Percentiles rank a stretch among this genome's conserved stretches.
These are phyloP conservation scores for Pseudorasbora parva DNA, from an alignment of 2,113 vertebrate species.

Conservation along the genomic window DNA sequence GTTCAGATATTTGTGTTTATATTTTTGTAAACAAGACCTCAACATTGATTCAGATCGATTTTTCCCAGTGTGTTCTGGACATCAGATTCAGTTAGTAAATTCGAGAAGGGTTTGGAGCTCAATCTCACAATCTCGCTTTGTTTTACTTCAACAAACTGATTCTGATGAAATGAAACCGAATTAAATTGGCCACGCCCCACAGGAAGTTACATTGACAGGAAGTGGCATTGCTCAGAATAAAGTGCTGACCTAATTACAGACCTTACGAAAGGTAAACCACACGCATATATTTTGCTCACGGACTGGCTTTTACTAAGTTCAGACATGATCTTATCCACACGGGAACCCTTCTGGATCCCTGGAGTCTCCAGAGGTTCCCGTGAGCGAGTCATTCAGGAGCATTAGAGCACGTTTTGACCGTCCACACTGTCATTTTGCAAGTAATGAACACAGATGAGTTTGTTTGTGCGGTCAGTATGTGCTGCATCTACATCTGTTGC, in stretches of 20 bases:
- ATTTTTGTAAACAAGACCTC: neutral
- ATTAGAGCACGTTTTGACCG: too few relatives aligned
- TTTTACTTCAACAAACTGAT: neutral
- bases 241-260: neutral
- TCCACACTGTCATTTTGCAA: too few relatives aligned
- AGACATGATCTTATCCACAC: neutral
- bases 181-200: neutral
- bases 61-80: neutral
- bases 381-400: neutral
- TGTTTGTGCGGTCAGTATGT: neutral
- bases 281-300: neutral
- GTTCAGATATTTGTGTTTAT: too few relatives aligned
- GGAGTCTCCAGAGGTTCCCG: neutral
- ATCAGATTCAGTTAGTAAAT: neutral
- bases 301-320: neutral
- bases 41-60: neutral
- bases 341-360: neutral
- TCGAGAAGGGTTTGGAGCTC: too few relatives aligned
- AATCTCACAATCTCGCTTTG: neutral
- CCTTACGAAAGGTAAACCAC: neutral
- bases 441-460: neutral
- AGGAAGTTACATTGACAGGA: slow-evolving; percentile 1
- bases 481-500: neutral
- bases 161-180: neutral
- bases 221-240: neutral